Base-by-base conservation (phyloP, 2,797 vertebrate genomes). In the Sebastes hopkinsi region DNA sequence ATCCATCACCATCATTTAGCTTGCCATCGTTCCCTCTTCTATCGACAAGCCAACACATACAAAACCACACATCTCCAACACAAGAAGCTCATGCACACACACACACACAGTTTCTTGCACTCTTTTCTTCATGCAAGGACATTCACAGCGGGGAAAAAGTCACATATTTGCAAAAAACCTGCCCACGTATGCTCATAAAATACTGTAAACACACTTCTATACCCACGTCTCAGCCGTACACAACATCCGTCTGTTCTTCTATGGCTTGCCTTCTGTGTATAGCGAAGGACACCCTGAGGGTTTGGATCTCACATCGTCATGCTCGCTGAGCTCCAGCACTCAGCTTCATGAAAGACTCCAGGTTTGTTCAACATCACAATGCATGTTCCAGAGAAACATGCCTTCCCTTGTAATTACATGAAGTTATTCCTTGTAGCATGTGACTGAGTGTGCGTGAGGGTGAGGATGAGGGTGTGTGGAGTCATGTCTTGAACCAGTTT, bases 1-100 rank as follows among this genome's bases (percentile, higher is more conserved):
- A 80, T 92, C 84, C 78, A 87, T 91, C 88, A 88, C 34, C 73
- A 52, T 70, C 79, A 70, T 72, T 88, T 77, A 70, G 29, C 68
- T 52, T 70, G 34, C 71, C 52, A 30, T 68, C 61, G 32, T 55
- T 67, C 73, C n/a, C 70, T 69, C 62, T 59, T 66, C 52, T 69
- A 52, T 55, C 22, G 16, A 30, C 22, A 22, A 74, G 32, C 50
- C 52, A 72, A 62, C 62, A 36, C 34, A 8, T 38, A 54, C 20
- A 32, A 77, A 71, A 2, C 18, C 8, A 46, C 38, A 32, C 76
- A n/a, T 71, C 60, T 14, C 23, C 11, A 38, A 75, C 32, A 13
- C 8, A 4, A 3, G 23, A 25, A 14, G 11, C 22, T 27, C 13
- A 5, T 32, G 50, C 38, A 61, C 42, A 34, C 16, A 27, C 29